Percentiles rank a stretch among this genome's conserved stretches.
These are phyloP conservation scores for Caenorhabditis uteleia DNA, from an alignment of 2,888 invertebrate genomes.

Conservation along the genomic window DNA sequence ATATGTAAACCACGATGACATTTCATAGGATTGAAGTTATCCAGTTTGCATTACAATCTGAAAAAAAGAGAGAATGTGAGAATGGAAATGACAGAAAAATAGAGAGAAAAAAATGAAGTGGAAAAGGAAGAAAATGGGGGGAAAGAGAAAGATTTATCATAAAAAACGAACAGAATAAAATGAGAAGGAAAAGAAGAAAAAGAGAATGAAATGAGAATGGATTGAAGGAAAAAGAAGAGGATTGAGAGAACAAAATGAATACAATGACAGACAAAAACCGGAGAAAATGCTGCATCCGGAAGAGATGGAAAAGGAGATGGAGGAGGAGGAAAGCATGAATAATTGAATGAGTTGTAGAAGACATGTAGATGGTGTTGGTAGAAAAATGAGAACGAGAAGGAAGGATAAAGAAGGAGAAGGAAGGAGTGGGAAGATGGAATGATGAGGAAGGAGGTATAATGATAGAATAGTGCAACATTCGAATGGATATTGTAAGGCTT, in stretches of 20 bases:
- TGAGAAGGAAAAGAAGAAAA: slow-evolving; percentile 4
- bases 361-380: slow-evolving; percentile 1
- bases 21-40: slow-evolving; percentile 1
- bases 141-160: background rate
- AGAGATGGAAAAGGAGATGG: too few species aligned
- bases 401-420: slow-evolving; percentile 1
- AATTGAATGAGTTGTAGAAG: slow-evolving; percentile 26
- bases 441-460: too few species aligned
- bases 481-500: too few species aligned
- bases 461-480: too few species aligned
- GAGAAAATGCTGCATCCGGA: slow-evolving; percentile 16
- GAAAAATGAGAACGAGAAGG: slow-evolving; percentile 5
- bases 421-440: slow-evolving; percentile 1
- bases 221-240: background rate
- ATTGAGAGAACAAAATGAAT: slow-evolving; percentile 1
- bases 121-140: background rate
- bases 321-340: slow-evolving; percentile 35
- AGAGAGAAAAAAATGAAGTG: slow-evolving; percentile 1
- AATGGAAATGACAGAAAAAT: background rate
- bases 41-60: slow-evolving; percentile 34
- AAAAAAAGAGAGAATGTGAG: slow-evolving; percentile 8
- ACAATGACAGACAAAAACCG: slow-evolving; percentile 9
- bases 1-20: slow-evolving; percentile 39
- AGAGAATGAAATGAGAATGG: slow-evolving; percentile 21
- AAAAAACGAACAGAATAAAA: background rate